Conservation (phyloP, 2,888 invertebrate genomes). For the Xestia rhomboidea region DNA sequence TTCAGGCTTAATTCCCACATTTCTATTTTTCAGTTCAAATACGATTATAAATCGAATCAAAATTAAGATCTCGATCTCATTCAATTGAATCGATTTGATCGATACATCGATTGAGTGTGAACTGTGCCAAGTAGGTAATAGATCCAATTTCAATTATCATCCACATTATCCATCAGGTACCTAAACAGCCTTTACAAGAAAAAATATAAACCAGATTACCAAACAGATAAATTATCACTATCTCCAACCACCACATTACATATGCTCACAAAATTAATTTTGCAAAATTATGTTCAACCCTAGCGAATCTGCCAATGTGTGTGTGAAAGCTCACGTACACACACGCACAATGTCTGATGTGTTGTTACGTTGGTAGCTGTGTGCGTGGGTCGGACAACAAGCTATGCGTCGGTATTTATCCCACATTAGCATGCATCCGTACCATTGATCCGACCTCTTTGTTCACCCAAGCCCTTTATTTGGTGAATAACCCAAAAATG, state of each 20-base stretch:
- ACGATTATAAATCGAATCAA: background rate
- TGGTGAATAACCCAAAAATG: conserved; percentile 71
- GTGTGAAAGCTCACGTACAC: conserved; percentile 47
- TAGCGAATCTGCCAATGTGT: conserved; percentile 61
- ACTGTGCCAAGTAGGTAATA: background rate
- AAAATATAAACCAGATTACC: conserved; percentile 29
- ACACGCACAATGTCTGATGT: conserved; percentile 39
- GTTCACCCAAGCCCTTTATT: conserved; percentile 79
- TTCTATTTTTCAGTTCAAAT: background rate
- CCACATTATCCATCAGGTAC: background rate
- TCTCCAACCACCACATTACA: conserved; percentile 45
- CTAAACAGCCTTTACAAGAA: background rate
- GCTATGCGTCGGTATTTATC: conserved; percentile 84
- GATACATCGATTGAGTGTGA: background rate
- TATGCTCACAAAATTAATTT: conserved; percentile 58
- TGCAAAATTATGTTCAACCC: conserved; percentile 68
- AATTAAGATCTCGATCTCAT: background rate
- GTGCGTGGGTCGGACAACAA: conserved; percentile 76
- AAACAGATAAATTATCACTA: conserved; percentile 53
- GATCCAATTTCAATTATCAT: background rate
- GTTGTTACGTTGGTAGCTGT: conserved; percentile 56
- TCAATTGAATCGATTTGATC: background rate
- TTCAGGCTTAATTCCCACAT: background rate
- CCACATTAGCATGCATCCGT: conserved; percentile 87
- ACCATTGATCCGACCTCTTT: conserved; percentile 86